These are phyloP conservation scores for Scelioninae gen. 1 DNA, from an alignment of 2,888 invertebrate species.

Conservation along the genomic window DNA sequence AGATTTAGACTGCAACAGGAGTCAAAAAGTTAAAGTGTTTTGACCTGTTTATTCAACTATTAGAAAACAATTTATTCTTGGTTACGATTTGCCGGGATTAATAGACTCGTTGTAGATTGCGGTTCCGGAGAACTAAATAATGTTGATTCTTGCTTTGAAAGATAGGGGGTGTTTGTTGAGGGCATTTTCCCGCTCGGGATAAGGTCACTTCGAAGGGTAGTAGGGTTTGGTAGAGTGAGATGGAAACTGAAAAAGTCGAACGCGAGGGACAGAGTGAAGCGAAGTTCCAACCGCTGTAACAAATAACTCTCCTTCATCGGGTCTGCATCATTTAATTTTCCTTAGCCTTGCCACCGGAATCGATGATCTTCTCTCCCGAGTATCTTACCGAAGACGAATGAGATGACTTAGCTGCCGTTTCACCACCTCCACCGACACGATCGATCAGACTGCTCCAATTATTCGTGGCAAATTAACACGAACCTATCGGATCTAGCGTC, in stretches of 20 bases:
- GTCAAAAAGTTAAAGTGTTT: slow-evolving; percentile 1
- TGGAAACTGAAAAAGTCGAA: slow-evolving; percentile 49
- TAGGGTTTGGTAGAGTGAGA: too few relatives aligned
- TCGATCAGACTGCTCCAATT: slow-evolving; percentile 82
- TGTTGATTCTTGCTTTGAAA: slow-evolving; percentile 60
- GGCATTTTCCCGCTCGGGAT: slow-evolving; percentile 50
- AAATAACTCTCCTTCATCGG: slow-evolving; percentile 83
- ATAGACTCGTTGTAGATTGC: slow-evolving; percentile 77
- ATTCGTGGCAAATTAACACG: slow-evolving; percentile 81
- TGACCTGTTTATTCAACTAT: slow-evolving; percentile 34
- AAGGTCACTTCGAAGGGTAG: slow-evolving; percentile 50
- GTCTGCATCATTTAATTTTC: slow-evolving; percentile 84
- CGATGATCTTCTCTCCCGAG: slow-evolving; percentile 83
- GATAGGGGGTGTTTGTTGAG: slow-evolving; percentile 42
- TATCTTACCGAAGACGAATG: slow-evolving; percentile 83
- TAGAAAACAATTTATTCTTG: slow-evolving; percentile 51
- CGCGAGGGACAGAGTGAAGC: slow-evolving; percentile 53
- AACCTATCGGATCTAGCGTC: slow-evolving; percentile 61
- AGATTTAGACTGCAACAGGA: too few relatives aligned
- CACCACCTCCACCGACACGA: slow-evolving; percentile 78
- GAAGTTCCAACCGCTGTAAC: slow-evolving; percentile 73
- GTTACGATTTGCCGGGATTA: slow-evolving; percentile 61
- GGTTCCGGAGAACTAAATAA: slow-evolving; percentile 73
- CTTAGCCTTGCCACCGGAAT: slow-evolving; percentile 81
- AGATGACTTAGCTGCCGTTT: slow-evolving; percentile 81